Conservation (phyloP, 2,113 vertebrate genomes). For the Microcebus ravelobensis region DNA sequence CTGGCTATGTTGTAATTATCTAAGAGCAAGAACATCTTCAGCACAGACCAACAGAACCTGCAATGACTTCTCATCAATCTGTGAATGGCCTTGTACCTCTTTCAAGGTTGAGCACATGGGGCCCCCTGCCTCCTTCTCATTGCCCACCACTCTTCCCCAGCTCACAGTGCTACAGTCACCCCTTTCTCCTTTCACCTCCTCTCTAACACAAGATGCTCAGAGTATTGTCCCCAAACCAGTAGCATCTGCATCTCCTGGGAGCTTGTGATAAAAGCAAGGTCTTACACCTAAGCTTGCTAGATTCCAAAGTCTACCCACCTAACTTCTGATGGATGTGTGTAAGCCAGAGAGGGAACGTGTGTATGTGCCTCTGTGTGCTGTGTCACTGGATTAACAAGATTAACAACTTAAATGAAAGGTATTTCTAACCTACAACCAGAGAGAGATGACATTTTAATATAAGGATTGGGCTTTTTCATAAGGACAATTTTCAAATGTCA, state of each 20-base stretch:
- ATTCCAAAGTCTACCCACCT: neutral
- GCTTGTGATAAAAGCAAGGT: neutral
- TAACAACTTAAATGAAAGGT: neutral
- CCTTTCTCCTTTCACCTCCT: neutral
- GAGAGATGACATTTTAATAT: neutral
- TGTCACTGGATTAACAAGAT: neutral
- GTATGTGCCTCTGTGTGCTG: too few relatives aligned
- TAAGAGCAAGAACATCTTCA: neutral
- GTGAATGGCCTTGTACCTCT: neutral
- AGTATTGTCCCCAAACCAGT: too few relatives aligned
- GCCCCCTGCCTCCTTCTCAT: neutral
- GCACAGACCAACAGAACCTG: accelerated
- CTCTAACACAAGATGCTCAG: neutral
- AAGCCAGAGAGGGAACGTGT: neutral
- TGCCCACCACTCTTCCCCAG: neutral
- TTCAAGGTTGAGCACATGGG: neutral
- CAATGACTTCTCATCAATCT: neutral
- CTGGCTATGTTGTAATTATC: neutral
- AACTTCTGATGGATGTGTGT: neutral
- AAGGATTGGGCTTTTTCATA: neutral
- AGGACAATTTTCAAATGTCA: neutral
- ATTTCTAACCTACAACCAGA: neutral
- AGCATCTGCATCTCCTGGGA: neutral
- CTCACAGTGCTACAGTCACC: neutral
- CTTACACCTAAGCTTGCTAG: neutral